phyloP scores from a whole-genome alignment of 2,888 invertebrate species.

The Spialia ferax region DNA sequence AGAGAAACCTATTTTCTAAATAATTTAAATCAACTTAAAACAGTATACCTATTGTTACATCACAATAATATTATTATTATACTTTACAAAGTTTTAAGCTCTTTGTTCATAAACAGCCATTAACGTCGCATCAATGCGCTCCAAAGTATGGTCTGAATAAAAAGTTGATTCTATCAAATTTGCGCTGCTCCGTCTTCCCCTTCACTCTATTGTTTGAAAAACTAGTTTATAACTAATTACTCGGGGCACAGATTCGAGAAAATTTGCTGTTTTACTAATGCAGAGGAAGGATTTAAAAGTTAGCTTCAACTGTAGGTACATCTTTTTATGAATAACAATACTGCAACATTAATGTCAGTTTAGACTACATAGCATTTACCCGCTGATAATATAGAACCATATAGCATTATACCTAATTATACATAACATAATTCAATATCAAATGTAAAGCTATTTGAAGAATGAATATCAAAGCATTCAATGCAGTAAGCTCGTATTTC shows the following conservation, averaged over 20 bases:
- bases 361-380: not conserved
- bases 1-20: not conserved
- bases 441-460: not conserved
- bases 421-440: not conserved
- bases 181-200: not conserved
- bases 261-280: not conserved
- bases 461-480: not conserved
- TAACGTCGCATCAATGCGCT: slow-evolving; percentile 16
- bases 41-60: not conserved
- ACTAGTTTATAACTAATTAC: slow-evolving; percentile 6
- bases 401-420: too few species aligned
- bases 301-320: not conserved
- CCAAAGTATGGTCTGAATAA: not conserved
- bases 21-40: not conserved
- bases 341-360: not conserved
- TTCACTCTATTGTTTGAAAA: slow-evolving; percentile 7
- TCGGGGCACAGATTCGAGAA: not conserved
- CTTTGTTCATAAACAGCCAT: slow-evolving; percentile 15
- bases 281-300: not conserved
- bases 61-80: not conserved
- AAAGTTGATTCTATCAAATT: slow-evolving; percentile 12
- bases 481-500: not conserved
- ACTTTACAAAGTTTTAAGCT: slow-evolving; percentile 10
- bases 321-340: not conserved
- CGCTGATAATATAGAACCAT: not conserved